phyloP scores from a whole-genome alignment of 2,113 vertebrate species.

The Acanthochromis polyacanthus region DNA sequence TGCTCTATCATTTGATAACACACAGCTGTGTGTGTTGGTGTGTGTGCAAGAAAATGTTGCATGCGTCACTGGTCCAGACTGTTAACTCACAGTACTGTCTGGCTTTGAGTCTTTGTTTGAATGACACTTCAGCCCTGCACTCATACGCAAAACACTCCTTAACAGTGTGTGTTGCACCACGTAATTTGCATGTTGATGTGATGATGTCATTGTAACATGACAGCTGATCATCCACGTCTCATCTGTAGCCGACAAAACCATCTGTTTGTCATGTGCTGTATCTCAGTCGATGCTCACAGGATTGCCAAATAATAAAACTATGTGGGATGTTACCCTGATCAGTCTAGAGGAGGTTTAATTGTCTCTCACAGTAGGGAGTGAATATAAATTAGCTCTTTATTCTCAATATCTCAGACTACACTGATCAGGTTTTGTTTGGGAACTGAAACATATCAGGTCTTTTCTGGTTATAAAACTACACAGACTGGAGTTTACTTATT shows the following conservation, averaged over 20 bases:
- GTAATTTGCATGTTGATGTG: background rate
- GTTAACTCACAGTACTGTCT: background rate
- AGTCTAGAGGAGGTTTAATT: background rate
- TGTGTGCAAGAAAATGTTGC: background rate
- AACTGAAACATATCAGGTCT: too few species aligned
- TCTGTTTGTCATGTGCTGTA: background rate
- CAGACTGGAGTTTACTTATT: too few species aligned
- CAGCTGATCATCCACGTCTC: background rate
- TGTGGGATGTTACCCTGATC: background rate
- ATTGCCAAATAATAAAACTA: background rate
- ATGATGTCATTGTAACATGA: slow-evolving; percentile 5
- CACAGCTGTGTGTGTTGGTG: slow-evolving; percentile 1
- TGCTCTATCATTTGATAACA: background rate
- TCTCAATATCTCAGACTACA: too few species aligned
- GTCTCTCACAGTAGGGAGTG: background rate
- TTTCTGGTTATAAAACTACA: too few species aligned
- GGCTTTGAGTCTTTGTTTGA: slow-evolving; percentile 5
- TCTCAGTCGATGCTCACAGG: background rate
- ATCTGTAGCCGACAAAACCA: background rate
- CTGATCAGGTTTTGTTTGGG: too few species aligned
- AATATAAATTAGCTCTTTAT: too few species aligned
- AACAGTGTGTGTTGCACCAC: slow-evolving; percentile 13
- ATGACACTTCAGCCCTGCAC: background rate
- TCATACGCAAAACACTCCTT: background rate
- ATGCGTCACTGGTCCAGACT: slow-evolving; percentile 8